Percentiles rank a stretch among this genome's conserved stretches.
phyloP scores from a whole-genome alignment of 1,140 invertebrate species.

The Oscheius sp. region DNA sequence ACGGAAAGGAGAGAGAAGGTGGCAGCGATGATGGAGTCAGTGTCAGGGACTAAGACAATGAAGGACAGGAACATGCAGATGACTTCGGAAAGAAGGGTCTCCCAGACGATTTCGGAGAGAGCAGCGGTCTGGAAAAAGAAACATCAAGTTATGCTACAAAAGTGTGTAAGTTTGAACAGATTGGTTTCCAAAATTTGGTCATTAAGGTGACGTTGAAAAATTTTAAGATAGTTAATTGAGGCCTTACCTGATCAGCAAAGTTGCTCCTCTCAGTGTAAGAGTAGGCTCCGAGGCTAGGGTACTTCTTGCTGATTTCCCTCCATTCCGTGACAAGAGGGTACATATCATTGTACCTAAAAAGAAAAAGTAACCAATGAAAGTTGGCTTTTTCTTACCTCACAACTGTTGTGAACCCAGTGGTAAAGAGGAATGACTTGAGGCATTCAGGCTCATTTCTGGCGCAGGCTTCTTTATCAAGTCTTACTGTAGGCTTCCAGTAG shows the following conservation, averaged over 20 bases:
- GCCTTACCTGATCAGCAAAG: slow-evolving; percentile 38
- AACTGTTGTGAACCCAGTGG: slow-evolving; percentile 42
- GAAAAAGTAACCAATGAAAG: background rate
- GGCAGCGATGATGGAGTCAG: slow-evolving; percentile 57
- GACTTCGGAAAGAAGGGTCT: slow-evolving; percentile 60
- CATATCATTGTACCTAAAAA: slow-evolving; percentile 37
- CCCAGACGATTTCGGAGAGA: slow-evolving; percentile 58
- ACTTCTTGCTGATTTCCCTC: slow-evolving; percentile 34
- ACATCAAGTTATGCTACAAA: background rate
- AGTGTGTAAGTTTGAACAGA: no score
- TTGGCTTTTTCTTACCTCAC: slow-evolving; percentile 11
- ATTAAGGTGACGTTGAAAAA: no score
- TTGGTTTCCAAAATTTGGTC: no score
- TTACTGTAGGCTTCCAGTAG: slow-evolving; percentile 29
- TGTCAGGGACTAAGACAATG: slow-evolving; percentile 61
- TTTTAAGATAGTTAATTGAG: no score
- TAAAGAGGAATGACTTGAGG: slow-evolving; percentile 34
- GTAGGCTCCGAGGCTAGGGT: slow-evolving; percentile 29
- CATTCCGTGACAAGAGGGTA: slow-evolving; percentile 39
- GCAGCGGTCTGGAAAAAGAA: slow-evolving; percentile 49
- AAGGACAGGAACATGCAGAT: slow-evolving; percentile 61
- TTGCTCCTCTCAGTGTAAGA: slow-evolving; percentile 37
- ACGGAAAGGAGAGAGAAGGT: slow-evolving; percentile 60
- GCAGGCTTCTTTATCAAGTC: slow-evolving; percentile 23
- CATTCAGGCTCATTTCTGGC: slow-evolving; percentile 24